These are phyloP conservation scores for Odontomyia ornata DNA, from an alignment of 2,888 invertebrate genomes.

Conservation along the genomic window DNA sequence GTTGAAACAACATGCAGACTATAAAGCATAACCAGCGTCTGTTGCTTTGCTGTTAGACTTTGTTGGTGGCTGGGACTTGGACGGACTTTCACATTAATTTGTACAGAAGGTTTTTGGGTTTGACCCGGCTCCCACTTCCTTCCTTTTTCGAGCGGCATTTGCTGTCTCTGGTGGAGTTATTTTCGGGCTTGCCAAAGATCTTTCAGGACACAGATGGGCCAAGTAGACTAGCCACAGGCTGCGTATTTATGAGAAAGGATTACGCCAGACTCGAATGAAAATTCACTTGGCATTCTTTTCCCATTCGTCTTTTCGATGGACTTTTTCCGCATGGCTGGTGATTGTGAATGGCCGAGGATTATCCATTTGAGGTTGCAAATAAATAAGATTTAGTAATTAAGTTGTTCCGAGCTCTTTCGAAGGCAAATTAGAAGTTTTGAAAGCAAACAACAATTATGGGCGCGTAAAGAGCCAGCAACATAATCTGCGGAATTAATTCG, in stretches of 20 bases:
- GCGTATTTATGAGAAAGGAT: not conserved
- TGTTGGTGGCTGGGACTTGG: no score
- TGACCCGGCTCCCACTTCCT: no score
- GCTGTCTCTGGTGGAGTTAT: not conserved
- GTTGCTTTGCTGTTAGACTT: no score
- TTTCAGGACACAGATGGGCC: not conserved
- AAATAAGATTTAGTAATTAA: conserved; percentile 10
- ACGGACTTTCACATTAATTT: no score
- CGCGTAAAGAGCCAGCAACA: not conserved
- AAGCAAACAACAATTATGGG: not conserved
- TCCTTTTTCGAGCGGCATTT: no score
- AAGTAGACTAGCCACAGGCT: not conserved
- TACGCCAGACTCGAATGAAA: not conserved
- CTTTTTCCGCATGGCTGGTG: not conserved
- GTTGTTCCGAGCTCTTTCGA: not conserved
- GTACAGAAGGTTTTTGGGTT: no score
- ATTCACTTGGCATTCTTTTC: not conserved
- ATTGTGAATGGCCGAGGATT: not conserved
- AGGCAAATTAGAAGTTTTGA: not conserved
- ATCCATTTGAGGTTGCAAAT: not conserved
- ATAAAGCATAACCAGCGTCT: no score
- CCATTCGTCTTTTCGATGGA: not conserved
- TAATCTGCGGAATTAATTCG: not conserved
- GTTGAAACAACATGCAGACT: no score
- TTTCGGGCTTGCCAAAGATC: not conserved